Percentiles rank a stretch among this genome's conserved stretches.
Evolutionary conservation across 2,797 vertebrate species (phyloP).

Genomic region (Macropodus opercularis): DNA sequence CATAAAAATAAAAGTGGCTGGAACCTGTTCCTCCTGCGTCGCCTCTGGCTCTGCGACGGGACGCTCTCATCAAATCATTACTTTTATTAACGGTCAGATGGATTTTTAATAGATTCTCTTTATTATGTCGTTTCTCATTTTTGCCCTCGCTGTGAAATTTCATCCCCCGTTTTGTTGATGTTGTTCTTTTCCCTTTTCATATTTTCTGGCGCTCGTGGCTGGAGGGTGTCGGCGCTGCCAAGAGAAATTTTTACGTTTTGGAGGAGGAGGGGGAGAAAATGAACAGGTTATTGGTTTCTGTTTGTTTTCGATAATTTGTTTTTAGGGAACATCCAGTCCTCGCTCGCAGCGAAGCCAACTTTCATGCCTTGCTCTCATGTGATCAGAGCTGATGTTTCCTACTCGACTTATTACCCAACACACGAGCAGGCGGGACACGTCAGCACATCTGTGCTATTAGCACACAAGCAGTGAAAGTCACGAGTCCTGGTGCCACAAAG

Average conservation of each 20-base stretch:
- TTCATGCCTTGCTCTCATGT: neutral
- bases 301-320: conserved; percentile 73
- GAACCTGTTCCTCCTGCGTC: conserved; percentile 13
- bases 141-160: conserved; percentile 60
- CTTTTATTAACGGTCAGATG: conserved; percentile 85
- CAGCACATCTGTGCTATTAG: conserved; percentile 7
- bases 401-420: neutral
- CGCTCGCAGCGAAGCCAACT: neutral
- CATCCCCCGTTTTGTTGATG: conserved; percentile 63
- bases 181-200: conserved; percentile 65
- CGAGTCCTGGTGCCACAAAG: too few relatives aligned
- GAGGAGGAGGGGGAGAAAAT: neutral
- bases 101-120: conserved; percentile 85
- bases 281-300: conserved; percentile 60
- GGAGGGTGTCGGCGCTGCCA: conserved; percentile 39
- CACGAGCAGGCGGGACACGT: neutral
- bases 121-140: conserved; percentile 81
- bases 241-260: conserved; percentile 47
- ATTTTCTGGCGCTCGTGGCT: conserved; percentile 61
- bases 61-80: conserved; percentile 81
- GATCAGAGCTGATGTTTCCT: neutral
- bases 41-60: conserved; percentile 68
- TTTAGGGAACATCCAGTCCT: conserved; percentile 49
- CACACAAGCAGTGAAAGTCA: conserved; percentile 1
- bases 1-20: conserved; percentile 67